Evolutionary conservation across 2,888 invertebrate species (phyloP).

Genomic region (Anodontia alba): DNA sequence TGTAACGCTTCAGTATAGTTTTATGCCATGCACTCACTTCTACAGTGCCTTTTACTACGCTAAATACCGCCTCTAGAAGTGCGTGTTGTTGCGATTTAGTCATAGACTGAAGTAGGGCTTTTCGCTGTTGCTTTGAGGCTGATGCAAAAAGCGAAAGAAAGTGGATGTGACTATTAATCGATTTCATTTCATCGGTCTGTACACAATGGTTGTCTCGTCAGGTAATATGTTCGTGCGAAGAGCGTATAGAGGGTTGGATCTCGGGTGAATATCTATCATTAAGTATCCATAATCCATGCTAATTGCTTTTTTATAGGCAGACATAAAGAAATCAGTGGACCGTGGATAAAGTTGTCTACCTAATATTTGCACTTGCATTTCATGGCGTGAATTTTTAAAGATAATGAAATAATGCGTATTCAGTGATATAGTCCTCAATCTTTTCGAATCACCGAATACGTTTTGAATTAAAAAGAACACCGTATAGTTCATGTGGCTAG

Average conservation of each 20-base stretch:
- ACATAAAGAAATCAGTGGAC: not conserved
- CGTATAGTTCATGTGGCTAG: not conserved
- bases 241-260: not conserved
- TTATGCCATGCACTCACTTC: not conserved
- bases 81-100: not conserved
- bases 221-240: not conserved
- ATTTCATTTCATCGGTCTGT: not conserved
- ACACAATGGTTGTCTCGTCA: not conserved
- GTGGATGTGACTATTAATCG: not conserved
- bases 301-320: not conserved
- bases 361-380: not conserved
- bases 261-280: not conserved
- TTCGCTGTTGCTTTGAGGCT: not conserved
- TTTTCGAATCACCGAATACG: not conserved
- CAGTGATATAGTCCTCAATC: not conserved
- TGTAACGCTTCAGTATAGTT: not conserved
- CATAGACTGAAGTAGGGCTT: not conserved
- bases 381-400: not conserved
- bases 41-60: not conserved
- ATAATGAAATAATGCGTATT: slow-evolving; percentile 3
- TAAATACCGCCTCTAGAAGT: not conserved
- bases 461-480: not conserved
- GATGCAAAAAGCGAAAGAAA: not conserved
- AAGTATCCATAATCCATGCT: not conserved
- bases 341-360: not conserved